Base-by-base conservation (phyloP, 2,888 invertebrate species). In the Meganola albula region DNA sequence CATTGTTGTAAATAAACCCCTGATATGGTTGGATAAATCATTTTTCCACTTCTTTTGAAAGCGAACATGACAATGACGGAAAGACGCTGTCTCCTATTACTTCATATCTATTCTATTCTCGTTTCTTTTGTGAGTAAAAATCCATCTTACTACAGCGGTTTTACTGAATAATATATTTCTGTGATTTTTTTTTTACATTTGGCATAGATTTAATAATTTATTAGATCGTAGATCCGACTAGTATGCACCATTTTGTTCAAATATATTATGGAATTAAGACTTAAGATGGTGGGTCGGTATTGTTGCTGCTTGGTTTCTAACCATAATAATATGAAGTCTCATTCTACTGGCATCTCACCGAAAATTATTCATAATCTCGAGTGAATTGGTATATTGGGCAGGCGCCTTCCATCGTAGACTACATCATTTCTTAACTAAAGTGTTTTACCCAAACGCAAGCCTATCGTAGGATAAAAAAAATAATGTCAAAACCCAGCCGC, bases 31-130 rank as follows among this genome's bases (percentile, higher is more conserved):
- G 44, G 44, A 45, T 45, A 45, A 37, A 44, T 48, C 49, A 48
- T 47, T 44, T 48, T 39, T 44, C 48, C 31, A 46, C 40, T 48
- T 36, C 36, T 46, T 46, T 48, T 40, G 34, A 44, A 40, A 37
- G 31, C 32, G 33, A 26, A 44, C 37, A 34, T 21, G 37, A 36
- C 31, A 48, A 45, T 44, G 33, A 32, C 16, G 40, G 37, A 40
- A 40, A 47, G 29, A 44, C 18, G 37, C 34, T 36, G 34, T 31
- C 33, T 7, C 36, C 40, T 31, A 22, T 48, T 48, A 32, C 37
- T 39, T 30, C 35, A 35, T 44, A 48, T 48, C 35, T 23, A 39
- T 48, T 31, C 26, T 28, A 44, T 34, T 48, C 34, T 31, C 28
- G 24, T 34, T 35, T 34, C 38, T 31, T 34, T 47, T 46, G 40